A percentile compares a stretch with the other conserved stretches of the same genome.
phyloP scores from a whole-genome alignment of 2,888 invertebrate genomes.

The Aplocera efformata region DNA sequence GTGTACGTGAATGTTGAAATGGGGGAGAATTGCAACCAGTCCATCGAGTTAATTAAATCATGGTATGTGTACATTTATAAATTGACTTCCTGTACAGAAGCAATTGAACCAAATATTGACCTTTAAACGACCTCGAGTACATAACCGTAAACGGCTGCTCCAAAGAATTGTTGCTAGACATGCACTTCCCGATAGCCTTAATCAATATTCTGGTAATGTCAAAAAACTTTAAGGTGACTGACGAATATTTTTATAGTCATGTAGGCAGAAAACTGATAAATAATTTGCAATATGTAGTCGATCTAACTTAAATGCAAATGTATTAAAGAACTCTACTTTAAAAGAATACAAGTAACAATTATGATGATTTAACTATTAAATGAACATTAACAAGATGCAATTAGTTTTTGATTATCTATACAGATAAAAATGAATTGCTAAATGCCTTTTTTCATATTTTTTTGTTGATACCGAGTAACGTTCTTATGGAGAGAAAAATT shows the following conservation, averaged over 20 bases:
- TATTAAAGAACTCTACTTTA: too few relatives aligned
- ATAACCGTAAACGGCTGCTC: constrained; percentile 18
- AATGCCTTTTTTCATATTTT: too few relatives aligned
- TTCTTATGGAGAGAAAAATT: too few relatives aligned
- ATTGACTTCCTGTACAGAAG: constrained; percentile 27
- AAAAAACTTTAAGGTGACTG: constrained; percentile 10
- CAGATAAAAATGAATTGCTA: too few relatives aligned
- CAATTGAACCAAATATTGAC: constrained; percentile 36
- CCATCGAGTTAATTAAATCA: constrained; percentile 9
- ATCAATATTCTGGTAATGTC: constrained; percentile 22
- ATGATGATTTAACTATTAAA: too few relatives aligned
- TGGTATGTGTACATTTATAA: constrained; percentile 19
- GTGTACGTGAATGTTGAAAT: not conserved
- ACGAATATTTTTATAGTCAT: not conserved
- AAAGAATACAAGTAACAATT: too few relatives aligned
- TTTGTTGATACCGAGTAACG: too few relatives aligned
- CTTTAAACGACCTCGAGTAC: constrained; percentile 35
- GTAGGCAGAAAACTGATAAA: not conserved
- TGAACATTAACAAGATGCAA: too few relatives aligned
- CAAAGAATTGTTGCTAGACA: constrained; percentile 29
- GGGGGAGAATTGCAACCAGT: too few relatives aligned
- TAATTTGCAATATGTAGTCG: not conserved
- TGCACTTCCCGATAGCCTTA: constrained; percentile 39
- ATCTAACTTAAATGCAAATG: too few relatives aligned
- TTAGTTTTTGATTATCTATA: too few relatives aligned